phyloP scores from a whole-genome alignment of 2,113 vertebrate species.

The Climacteris rufus region DNA sequence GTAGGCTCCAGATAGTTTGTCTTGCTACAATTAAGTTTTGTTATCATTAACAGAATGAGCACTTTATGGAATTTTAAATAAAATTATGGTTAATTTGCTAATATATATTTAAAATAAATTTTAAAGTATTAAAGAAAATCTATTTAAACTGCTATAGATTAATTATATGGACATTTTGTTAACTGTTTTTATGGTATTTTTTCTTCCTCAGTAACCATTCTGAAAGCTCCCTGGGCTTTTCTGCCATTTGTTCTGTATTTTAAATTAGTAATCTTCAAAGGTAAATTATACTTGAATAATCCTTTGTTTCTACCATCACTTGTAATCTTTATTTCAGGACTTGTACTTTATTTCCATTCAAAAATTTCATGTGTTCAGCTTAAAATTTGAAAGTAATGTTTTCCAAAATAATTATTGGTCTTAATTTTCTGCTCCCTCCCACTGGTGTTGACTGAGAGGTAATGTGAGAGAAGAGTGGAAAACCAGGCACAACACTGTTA shows the following conservation, averaged over 20 bases:
- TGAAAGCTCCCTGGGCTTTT: slow-evolving; percentile 25
- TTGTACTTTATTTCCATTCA: slow-evolving; percentile 7
- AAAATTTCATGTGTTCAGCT: slow-evolving; percentile 12
- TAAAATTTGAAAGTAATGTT: neutral
- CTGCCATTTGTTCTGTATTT: slow-evolving; percentile 22
- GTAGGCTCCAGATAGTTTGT: slow-evolving; percentile 27
- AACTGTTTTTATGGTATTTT: slow-evolving; percentile 46
- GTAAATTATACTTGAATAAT: slow-evolving; percentile 59
- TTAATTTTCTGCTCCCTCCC: neutral
- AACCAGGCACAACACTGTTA: neutral
- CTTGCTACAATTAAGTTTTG: slow-evolving; percentile 36
- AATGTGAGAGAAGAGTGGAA: neutral
- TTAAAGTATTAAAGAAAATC: slow-evolving; percentile 14
- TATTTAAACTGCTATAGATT: slow-evolving; percentile 20
- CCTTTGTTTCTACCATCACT: neutral
- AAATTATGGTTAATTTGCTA: slow-evolving; percentile 8
- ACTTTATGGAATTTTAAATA: slow-evolving; percentile 55
- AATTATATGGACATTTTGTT: slow-evolving; percentile 52
- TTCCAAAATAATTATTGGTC: neutral
- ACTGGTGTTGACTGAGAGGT: neutral
- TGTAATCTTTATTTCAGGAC: slow-evolving; percentile 26
- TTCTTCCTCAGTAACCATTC: slow-evolving; percentile 36
- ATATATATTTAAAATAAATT: slow-evolving; percentile 51
- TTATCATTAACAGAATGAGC: slow-evolving; percentile 31
- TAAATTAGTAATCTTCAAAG: slow-evolving; percentile 37